Evolutionary conservation across 2,113 vertebrate genomes (phyloP), one percentile per base, ranked within the genome.

Genomic region (Pleuronectes platessa): DNA sequence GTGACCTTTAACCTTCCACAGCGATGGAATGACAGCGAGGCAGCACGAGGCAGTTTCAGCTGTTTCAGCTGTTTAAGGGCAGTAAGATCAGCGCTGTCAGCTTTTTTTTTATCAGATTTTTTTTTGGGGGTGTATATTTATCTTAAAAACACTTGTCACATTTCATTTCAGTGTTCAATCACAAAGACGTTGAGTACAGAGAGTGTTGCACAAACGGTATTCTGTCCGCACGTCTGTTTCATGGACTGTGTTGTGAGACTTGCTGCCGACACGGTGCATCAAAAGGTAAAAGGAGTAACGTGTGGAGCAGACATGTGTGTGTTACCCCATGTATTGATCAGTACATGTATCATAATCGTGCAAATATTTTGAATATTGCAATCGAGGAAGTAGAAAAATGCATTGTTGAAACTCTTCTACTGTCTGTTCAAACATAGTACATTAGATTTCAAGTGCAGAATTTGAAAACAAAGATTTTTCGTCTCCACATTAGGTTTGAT

Each of bases 401-500:
- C 18, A 42, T 13, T 42, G 23, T 15, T 62, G 63, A 24, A 15
- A 4, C 45, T 58, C 26, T 23, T 54, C 20, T 27, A 40, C 63
- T 60, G 37, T 82, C 49, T 40, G 20, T 42, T 11, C 40, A 1
- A 70, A 55, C 31, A n/a, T 42, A 49, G 75, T 49, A 5, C 8
- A 14, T 59, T 54, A 40, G 23, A 58, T 75, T 69, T 64, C 23
- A 64, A 68, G 14, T 49, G 2, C 26, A 27, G 65, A 15, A 75
- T 72, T 75, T 74, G 56, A 51, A 79, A 79, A 78, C 58, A 27
- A 53, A 20, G 54, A 8, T 63, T 74, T 71, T 75, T 68, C 47
- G 61, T 78, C 71, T 71, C 84, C 77, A 85, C 64, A 1, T 61
- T 79, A 83, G 64, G 67, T 79, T 84, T 85, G 61, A 90, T 89